Base-by-base conservation (phyloP, 2,113 vertebrate genomes). In the Anas platyrhynchos region DNA sequence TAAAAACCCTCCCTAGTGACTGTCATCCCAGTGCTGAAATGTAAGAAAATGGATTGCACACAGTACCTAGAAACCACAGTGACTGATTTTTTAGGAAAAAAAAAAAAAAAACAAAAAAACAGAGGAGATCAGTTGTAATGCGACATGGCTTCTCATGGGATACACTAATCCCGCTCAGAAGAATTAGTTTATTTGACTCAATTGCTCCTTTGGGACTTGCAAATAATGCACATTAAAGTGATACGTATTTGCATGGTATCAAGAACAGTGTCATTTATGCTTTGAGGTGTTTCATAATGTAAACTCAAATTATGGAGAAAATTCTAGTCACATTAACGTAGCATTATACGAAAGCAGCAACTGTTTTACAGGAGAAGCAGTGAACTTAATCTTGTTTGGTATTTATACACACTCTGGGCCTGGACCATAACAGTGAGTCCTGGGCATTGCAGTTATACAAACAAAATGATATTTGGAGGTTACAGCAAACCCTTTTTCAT, bases 1-100 rank as follows among this genome's bases (percentile, higher is more conserved):
- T 98, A 97, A 97, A 97, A 97, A 94, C 93, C 71, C 80, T 98
- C 97, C 93, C 96, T 71, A 48, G 94, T 97, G 97, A 96, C 96
- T 97, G 77, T 71, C 87, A 92, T 94, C 89, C 91, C 87, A 87
- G 82, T 91, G 94, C 84, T 72, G 94, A 95, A 91, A 90, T 88
- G 75, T 44, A 83, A 76, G 84, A 89, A 94, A 97, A 93, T 11
- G 54, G 83, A 95, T 91, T 73, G 86, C 94, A 46, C 36, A 55
- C 5, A 11, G 63, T 61, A 91, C 59, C 85, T 87, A 69, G 87
- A 95, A 97, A 92, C 66, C 77, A 85, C 54, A 86, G 83, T 2
- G 1, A 91, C 76, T 77, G 91, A 36, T 80, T 94, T 94, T 68
- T 72, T 36, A 55, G 32, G 20, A 79, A 23, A 50, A 91, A 44